Percentiles rank a stretch among this genome's conserved stretches.
phyloP scores from a whole-genome alignment of 2,113 vertebrate genomes.

The Setophaga kirtlandii region DNA sequence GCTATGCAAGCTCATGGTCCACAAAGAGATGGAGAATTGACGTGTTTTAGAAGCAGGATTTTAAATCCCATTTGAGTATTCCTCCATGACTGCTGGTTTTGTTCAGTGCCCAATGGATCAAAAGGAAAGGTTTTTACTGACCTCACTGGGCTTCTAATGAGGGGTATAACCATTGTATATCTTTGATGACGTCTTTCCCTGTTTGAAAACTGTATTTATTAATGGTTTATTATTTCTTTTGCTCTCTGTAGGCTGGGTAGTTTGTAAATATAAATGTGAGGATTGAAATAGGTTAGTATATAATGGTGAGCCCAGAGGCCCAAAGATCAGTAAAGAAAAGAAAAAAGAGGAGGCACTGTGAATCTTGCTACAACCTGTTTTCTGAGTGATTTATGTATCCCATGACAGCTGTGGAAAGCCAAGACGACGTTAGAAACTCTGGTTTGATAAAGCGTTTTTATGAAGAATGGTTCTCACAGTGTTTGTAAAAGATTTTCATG shows the following conservation, averaged over 20 bases:
- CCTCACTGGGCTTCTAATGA: not conserved
- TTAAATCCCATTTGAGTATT: not conserved
- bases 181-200: not conserved
- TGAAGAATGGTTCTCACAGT: not conserved
- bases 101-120: not conserved
- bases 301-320: not conserved
- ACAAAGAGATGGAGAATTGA: not conserved
- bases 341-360: not conserved
- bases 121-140: not conserved
- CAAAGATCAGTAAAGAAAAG: not conserved
- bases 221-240: not conserved
- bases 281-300: not conserved
- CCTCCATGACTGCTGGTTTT: not conserved
- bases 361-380: not conserved
- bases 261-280: not conserved
- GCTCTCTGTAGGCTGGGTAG: not conserved
- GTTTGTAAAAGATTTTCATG: not conserved
- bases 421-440: not conserved
- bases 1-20: not conserved
- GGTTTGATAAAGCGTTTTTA: not conserved
- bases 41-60: not conserved
- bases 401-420: not conserved
- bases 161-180: rapidly evolving
- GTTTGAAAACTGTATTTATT: not conserved
- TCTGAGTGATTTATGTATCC: not conserved